Conservation (phyloP, 2,888 invertebrate species). For the Argyresthia goedartella region DNA sequence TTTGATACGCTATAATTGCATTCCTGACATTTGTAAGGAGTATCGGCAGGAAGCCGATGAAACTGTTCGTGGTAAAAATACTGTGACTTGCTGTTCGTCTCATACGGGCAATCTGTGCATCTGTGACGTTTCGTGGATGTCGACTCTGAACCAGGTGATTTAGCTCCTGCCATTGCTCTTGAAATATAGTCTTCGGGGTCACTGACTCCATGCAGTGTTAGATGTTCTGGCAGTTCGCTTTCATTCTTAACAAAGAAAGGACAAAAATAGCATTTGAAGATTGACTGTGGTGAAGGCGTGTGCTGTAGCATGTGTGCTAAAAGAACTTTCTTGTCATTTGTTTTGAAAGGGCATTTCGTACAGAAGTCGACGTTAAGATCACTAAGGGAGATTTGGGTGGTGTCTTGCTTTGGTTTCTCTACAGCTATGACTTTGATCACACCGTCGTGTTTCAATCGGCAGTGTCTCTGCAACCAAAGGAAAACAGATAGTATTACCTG, state of each 20-base stretch:
- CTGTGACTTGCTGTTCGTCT: slow-evolving; percentile 88
- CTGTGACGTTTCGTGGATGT: slow-evolving; percentile 76
- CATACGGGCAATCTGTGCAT: slow-evolving; percentile 86
- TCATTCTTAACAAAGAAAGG: slow-evolving; percentile 82
- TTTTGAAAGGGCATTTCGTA: slow-evolving; percentile 80
- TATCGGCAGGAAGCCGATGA: slow-evolving; percentile 77
- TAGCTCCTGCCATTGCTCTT: slow-evolving; percentile 46
- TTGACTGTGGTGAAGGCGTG: slow-evolving; percentile 74
- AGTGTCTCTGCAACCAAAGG: slow-evolving; percentile 76
- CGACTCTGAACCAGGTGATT: slow-evolving; percentile 14
- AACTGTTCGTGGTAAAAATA: slow-evolving; percentile 90
- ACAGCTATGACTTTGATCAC: slow-evolving; percentile 76
- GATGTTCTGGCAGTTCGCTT: slow-evolving; percentile 77
- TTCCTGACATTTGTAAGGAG: slow-evolving; percentile 83
- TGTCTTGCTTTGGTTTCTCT: slow-evolving; percentile 57
- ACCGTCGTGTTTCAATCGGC: slow-evolving; percentile 83
- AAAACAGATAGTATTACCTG: slow-evolving; percentile 6
- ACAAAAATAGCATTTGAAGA: slow-evolving; percentile 85
- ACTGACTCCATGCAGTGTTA: slow-evolving; percentile 73
- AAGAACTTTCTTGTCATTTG: slow-evolving; percentile 69
- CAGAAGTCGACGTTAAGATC: slow-evolving; percentile 61
- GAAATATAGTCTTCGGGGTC: slow-evolving; percentile 71
- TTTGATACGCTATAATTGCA: slow-evolving; percentile 89
- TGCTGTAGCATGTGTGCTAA: slow-evolving; percentile 79
- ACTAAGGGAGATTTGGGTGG: slow-evolving; percentile 25